Conservation (phyloP, 2,113 vertebrate species). For the Chloropsis hardwickii region DNA sequence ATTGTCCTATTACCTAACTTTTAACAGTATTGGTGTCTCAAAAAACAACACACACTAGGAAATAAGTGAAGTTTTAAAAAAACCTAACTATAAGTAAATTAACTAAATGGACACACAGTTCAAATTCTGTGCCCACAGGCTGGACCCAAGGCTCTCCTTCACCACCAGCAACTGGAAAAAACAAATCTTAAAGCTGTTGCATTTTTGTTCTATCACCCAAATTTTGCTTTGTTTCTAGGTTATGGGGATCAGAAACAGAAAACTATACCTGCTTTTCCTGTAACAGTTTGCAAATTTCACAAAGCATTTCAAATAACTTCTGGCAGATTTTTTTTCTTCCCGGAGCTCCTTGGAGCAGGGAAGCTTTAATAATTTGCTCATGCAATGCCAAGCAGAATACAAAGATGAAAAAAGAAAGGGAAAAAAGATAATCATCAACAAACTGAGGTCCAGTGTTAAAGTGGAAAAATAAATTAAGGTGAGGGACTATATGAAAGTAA, state of each 20-base stretch:
- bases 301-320: slow-evolving; percentile 6
- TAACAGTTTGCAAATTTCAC: background rate
- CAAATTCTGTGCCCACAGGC: background rate
- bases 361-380: slow-evolving; percentile 11
- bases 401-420: background rate
- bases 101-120: background rate
- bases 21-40: background rate
- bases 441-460: background rate
- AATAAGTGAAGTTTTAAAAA: background rate
- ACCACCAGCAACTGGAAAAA: background rate
- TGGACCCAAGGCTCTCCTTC: background rate
- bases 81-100: background rate
- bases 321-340: background rate
- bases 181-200: background rate
- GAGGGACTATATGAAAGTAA: background rate
- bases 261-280: background rate
- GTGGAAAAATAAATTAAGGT: background rate
- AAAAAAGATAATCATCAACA: background rate
- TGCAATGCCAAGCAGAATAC: background rate
- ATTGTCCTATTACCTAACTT: background rate
- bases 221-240: background rate
- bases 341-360: background rate
- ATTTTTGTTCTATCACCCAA: background rate
- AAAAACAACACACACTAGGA: background rate
- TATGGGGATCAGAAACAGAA: background rate